A percentile compares a stretch with the other conserved stretches of the same genome.
Conservation (phyloP, 2,888 invertebrate species). For the Agrotis puta region DNA sequence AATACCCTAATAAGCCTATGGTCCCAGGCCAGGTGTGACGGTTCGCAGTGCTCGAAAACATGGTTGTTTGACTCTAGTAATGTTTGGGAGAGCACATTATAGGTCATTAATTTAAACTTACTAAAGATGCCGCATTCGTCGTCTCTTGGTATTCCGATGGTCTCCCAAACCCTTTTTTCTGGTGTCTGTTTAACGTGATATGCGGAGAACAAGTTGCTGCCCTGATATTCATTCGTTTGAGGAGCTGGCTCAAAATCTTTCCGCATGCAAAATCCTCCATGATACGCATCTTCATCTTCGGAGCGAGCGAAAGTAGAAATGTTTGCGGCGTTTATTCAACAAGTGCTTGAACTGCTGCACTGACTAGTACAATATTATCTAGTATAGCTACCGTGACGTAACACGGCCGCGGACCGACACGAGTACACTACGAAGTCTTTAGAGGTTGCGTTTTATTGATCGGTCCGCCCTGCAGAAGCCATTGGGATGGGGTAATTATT, state of each 20-base stretch:
- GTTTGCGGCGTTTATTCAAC: conserved; percentile 1
- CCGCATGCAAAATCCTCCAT: neutral
- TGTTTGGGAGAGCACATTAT: conserved; percentile 9
- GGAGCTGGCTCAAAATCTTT: neutral
- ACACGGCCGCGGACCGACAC: neutral
- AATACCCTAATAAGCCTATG: neutral
- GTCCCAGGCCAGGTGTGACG: conserved; percentile 5
- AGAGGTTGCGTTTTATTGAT: conserved; percentile 21
- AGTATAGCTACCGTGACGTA: neutral
- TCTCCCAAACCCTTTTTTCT: conserved; percentile 16
- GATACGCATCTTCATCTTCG: neutral
- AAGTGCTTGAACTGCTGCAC: conserved; percentile 4
- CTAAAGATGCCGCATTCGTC: too few species aligned
- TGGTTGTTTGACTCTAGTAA: neutral
- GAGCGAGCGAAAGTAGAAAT: conserved; percentile 4
- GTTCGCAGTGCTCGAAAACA: neutral
- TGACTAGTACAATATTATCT: neutral
- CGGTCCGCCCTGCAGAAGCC: conserved; percentile 34
- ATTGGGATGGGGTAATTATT: conserved; percentile 9
- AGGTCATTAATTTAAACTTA: conserved; percentile 9
- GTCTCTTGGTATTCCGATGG: conserved; percentile 2
- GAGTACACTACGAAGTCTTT: neutral
- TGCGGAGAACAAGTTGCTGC: neutral
- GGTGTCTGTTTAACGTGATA: neutral
- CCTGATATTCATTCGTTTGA: neutral